Evolutionary conservation across 2,113 vertebrate genomes (phyloP).

Genomic region (Mustela lutreola): DNA sequence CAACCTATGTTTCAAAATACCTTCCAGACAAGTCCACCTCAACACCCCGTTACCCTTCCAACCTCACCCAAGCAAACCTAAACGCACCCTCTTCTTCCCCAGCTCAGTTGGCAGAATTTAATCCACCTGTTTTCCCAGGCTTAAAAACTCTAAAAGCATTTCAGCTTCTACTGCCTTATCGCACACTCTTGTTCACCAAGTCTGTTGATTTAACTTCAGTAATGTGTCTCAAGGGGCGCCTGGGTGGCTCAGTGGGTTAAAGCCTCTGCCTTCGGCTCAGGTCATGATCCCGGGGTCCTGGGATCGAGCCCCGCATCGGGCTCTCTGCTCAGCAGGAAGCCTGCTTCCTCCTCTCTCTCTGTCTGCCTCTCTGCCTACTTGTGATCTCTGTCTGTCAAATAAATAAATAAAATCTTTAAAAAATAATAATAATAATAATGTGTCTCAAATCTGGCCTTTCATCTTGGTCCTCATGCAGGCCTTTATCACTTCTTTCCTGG

Average conservation of each 20-base stretch:
- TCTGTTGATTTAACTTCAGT: background rate
- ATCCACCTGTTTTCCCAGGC: background rate
- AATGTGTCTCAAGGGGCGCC: background rate
- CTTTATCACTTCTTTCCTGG: background rate
- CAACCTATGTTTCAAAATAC: background rate
- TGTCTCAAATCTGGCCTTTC: conserved; percentile 10
- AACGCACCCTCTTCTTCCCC: background rate
- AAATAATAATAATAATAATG: background rate
- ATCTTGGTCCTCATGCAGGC: background rate
- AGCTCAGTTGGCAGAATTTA: background rate
- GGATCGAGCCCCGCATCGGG: no score
- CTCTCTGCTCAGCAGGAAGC: no score
- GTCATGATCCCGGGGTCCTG: no score
- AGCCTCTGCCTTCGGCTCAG: no score
- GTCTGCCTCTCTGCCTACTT: no score
- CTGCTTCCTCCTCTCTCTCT: no score
- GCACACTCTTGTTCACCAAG: background rate
- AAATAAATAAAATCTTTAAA: no score
- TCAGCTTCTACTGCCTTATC: background rate
- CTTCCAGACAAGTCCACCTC: background rate
- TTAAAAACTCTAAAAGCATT: background rate
- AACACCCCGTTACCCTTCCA: background rate
- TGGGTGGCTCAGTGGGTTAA: no score
- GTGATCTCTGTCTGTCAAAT: no score
- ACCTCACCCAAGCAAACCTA: background rate